A percentile compares a stretch with the other conserved stretches of the same genome.
Evolutionary conservation across 2,888 invertebrate genomes (phyloP).

Genomic region (Palloptera scutellata): DNA sequence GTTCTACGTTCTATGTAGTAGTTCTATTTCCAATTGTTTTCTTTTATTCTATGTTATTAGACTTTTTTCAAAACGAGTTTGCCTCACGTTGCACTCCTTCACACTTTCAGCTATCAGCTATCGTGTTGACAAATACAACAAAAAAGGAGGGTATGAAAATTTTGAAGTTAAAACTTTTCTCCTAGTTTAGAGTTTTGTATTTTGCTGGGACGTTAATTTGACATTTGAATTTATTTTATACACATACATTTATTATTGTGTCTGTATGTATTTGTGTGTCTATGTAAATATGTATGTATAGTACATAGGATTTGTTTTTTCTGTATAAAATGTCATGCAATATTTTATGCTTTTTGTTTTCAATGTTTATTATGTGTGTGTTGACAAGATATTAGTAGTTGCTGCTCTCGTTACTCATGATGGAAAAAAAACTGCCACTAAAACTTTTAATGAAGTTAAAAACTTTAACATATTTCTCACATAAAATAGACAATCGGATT

Average conservation of each 20-base stretch:
- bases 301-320: too few species aligned
- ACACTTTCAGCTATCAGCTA: too few species aligned
- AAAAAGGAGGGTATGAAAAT: background rate
- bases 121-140: too few species aligned
- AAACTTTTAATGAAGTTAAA: slow-evolving; percentile 29
- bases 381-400: background rate
- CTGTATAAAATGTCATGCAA: too few species aligned
- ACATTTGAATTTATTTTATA: slow-evolving; percentile 36
- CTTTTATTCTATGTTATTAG: background rate
- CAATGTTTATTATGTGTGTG: slow-evolving; percentile 10
- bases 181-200: slow-evolving; percentile 19
- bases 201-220: slow-evolving; percentile 40
- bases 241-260: slow-evolving; percentile 35
- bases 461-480: slow-evolving; percentile 14
- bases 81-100: too few species aligned
- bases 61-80: too few species aligned
- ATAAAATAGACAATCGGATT: slow-evolving; percentile 13
- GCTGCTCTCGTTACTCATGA: background rate
- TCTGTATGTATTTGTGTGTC: too few species aligned
- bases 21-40: background rate
- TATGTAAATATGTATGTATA: too few species aligned
- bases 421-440: slow-evolving; percentile 1
- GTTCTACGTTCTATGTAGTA: too few species aligned
- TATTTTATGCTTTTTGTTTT: background rate
- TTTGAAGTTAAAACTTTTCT: too few species aligned